phyloP scores from a whole-genome alignment of 2,113 vertebrate species.

The Lathamus discolor region DNA sequence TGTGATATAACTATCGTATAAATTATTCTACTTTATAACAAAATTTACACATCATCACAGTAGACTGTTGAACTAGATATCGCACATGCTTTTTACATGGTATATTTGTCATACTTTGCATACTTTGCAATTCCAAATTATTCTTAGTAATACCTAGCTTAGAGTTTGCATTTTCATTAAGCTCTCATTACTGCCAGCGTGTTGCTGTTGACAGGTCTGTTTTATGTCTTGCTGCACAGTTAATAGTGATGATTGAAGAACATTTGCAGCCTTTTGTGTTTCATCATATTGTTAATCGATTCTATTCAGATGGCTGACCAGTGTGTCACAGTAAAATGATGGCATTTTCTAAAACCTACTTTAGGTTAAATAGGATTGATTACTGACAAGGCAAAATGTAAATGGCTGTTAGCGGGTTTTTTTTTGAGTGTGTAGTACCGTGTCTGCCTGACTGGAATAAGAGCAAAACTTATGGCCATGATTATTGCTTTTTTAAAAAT shows the following conservation, averaged over 20 bases:
- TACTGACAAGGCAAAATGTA: constrained; percentile 8
- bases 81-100: background rate
- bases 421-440: background rate
- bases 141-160: background rate
- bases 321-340: background rate
- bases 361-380: constrained; percentile 19
- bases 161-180: background rate
- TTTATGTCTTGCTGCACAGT: constrained; percentile 8
- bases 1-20: background rate
- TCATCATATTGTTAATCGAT: constrained; percentile 2
- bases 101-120: background rate
- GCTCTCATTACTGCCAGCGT: background rate
- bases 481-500: background rate
- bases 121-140: background rate
- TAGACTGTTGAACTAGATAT: background rate
- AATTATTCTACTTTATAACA: background rate
- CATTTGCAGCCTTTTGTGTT: constrained; percentile 29
- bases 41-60: background rate
- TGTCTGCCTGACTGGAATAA: background rate
- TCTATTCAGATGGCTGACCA: constrained; percentile 6
- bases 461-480: background rate
- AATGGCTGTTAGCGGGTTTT: background rate
- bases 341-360: background rate
- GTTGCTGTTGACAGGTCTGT: background rate
- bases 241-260: background rate